Evolutionary conservation across 1,140 invertebrate species (phyloP), one percentile per base, ranked within the genome.

Genomic region (Pachypsylla venusta): DNA sequence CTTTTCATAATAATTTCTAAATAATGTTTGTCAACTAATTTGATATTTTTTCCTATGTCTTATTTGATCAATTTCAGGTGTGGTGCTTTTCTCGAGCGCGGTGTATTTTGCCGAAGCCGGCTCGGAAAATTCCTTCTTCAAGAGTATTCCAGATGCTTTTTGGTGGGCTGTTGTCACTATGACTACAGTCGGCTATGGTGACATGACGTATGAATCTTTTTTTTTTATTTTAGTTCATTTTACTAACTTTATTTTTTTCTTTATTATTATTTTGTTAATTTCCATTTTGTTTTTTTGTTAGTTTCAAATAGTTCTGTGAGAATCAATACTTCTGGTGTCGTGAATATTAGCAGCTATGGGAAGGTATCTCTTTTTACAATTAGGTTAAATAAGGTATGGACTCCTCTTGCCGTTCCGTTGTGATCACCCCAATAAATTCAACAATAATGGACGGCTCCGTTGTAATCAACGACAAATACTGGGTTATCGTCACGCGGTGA

Each of bases 151-250:
- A 69, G 87, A 91, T 73, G 89, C 89, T 64, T 95, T 95, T 78
- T 95, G 93, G 92, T 96, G 92, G 90, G 87, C 84, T 59, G 85
- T 93, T 60, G 88, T 91, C 64, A 90, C 88, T 64, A 90, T 90
- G 85, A 89, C 85, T 63, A 98, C 94, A 76, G 94, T 98, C 76
- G 95, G 95, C 78, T 99, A 99, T 84, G 96, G 96, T 80, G 96
- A 99, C 80, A 98, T 98, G 93, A 93, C 88, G 87, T 90, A 90
- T 85, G 87, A 83, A 26, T 12, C 55, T 63, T 83, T 76, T 80
- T 78, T 76, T 79, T 78, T 77, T 79, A 76, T 74, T 73, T 74
- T 60, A 25, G 35, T 57, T 62, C 57, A 60, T 30, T 62, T 61
- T 16, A 53, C 59, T 53, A 48, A 42, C 54, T 55, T 61, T n/a